phyloP scores from a whole-genome alignment of 2,888 invertebrate species.

The Bhutanitis thaidina region DNA sequence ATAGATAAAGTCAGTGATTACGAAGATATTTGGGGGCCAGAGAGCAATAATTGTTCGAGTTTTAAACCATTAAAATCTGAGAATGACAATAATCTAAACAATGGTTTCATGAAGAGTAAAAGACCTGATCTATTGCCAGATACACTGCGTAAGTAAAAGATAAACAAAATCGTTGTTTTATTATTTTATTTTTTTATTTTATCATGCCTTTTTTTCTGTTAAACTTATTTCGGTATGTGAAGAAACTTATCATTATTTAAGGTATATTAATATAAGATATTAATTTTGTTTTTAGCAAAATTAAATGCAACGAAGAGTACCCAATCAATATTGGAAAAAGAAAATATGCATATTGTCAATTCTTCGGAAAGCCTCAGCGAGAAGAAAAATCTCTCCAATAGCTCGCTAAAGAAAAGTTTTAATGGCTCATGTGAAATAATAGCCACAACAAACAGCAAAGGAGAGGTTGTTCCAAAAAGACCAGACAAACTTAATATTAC shows the following conservation, averaged over 20 bases:
- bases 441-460: conserved; percentile 74
- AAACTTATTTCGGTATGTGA: too few species aligned
- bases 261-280: not conserved
- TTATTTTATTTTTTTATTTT: too few species aligned
- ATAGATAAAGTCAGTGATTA: conserved; percentile 97
- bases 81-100: conserved; percentile 61
- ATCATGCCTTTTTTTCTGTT: too few species aligned
- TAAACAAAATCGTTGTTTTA: too few species aligned
- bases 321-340: conserved; percentile 69
- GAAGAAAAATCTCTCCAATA: conserved; percentile 60
- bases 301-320: conserved; percentile 66
- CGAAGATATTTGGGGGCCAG: conserved; percentile 94
- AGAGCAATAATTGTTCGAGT: conserved; percentile 71
- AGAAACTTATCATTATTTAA: not conserved
- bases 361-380: conserved; percentile 66
- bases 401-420: conserved; percentile 60
- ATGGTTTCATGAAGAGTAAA: conserved; percentile 76
- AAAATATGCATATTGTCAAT: conserved; percentile 63
- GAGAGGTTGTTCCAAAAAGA: conserved; percentile 67
- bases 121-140: conserved; percentile 82
- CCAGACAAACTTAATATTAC: conserved; percentile 72
- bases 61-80: conserved; percentile 68
- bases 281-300: conserved; percentile 54
- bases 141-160: conserved; percentile 67
- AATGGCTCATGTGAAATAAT: conserved; percentile 66